Conservation (phyloP, 2,113 vertebrate genomes). For the Bombycilla garrulus region DNA sequence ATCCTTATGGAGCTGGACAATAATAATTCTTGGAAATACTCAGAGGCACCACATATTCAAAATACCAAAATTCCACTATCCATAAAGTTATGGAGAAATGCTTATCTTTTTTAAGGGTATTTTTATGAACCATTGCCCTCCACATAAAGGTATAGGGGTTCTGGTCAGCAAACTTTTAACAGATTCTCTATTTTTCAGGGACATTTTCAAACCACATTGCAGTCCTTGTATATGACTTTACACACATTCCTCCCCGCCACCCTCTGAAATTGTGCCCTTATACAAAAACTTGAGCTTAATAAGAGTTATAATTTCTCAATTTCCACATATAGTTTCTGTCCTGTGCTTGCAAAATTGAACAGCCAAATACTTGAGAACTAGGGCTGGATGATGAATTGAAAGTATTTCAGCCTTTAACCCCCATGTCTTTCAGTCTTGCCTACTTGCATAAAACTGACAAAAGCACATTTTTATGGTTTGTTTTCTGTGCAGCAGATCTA, state of each 20-base stretch:
- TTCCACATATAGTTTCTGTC: conserved; percentile 16
- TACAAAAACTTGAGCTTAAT: not conserved
- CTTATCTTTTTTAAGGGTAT: not conserved
- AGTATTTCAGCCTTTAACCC: conserved; percentile 34
- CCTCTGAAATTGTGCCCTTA: not conserved
- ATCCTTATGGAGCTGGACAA: not conserved
- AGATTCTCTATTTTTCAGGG: not conserved
- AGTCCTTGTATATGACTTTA: not conserved
- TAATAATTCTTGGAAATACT: not conserved
- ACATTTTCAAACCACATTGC: not conserved
- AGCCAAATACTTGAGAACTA: not conserved
- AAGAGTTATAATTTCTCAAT: not conserved
- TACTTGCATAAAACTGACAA: conserved; percentile 39
- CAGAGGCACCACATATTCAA: not conserved
- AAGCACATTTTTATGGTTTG: conserved; percentile 24
- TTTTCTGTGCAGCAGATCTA: conserved; percentile 10
- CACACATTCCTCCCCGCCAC: too few relatives aligned
- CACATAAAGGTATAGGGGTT: not conserved
- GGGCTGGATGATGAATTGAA: conserved; percentile 33
- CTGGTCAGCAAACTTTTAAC: not conserved
- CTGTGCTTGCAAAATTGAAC: not conserved
- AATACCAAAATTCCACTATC: not conserved
- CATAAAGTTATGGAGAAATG: not conserved
- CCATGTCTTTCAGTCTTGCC: not conserved
- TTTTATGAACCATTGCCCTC: not conserved